Evolutionary conservation across 2,113 vertebrate species (phyloP), one percentile per base, ranked within the genome.

Genomic region (Hylia prasina): DNA sequence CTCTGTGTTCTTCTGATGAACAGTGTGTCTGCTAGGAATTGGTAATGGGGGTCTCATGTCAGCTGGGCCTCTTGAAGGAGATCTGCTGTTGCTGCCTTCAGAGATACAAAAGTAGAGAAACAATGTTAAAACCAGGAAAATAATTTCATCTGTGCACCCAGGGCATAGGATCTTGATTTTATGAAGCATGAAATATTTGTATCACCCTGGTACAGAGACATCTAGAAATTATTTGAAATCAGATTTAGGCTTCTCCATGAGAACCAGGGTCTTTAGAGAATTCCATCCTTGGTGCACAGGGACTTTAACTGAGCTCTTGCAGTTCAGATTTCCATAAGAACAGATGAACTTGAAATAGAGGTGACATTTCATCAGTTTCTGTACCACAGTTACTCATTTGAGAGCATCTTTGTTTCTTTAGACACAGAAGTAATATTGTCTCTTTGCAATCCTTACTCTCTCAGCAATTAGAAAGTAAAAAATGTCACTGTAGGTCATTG

Each of bases 21-120:
- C n/a, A 17, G 17, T 71, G 60, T 89, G 97, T 65, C 90, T 98
- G 92, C 35, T 95, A 3, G 98, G 97, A 79, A 97, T 35, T 9
- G 98, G 98, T 68, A 97, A 9, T 0, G 96, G 97, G 40, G 97
- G 94, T 35, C 98, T 97, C 48, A 64, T 8, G 27, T 98, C 98
- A 8, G 80, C 73, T 45, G 86, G 4, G 4, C 47, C 68, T 96
- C 98, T 97, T 11, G 98, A 94, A 56, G 96, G 97, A 9, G 91
- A 96, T 84, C 98, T 97, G 87, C 92, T 94, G 78, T 91, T 88
- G 13, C 53, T 81, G n/a, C 97, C 95, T 92, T 94, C 40, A 71
- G 92, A 93, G 63, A 35, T 20, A 28, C 4, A 82, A 53, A 60
- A 85, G 60, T 35, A 58, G 63, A 72, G 63, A 91, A 94, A 57